Evolutionary conservation across 2,888 invertebrate species (phyloP).

Genomic region (Sinodicranocentrus sp.): DNA sequence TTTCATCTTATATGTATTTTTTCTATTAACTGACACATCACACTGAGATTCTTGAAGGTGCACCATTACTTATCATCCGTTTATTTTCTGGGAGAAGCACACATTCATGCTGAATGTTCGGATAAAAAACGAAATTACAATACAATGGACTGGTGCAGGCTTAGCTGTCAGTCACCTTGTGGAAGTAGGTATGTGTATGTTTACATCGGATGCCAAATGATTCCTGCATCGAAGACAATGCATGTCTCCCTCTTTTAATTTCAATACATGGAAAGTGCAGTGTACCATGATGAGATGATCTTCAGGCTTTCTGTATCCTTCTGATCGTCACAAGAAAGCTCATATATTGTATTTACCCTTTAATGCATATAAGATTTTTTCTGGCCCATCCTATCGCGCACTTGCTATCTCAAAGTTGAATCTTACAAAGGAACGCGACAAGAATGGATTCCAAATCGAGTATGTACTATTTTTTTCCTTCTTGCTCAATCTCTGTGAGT

Average conservation of each 20-base stretch:
- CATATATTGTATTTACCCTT: background rate
- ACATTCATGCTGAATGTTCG: background rate
- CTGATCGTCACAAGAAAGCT: background rate
- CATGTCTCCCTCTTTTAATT: background rate
- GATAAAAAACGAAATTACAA: conserved; percentile 52
- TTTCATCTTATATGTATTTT: background rate
- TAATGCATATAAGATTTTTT: background rate
- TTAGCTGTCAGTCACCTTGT: conserved; percentile 54
- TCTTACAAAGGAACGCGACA: conserved; percentile 45
- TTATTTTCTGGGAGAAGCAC: background rate
- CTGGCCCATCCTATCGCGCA: background rate
- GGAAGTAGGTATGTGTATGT: conserved; percentile 3
- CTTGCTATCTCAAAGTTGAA: background rate
- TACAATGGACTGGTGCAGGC: conserved; percentile 52
- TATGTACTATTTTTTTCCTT: background rate
- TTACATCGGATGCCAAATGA: conserved; percentile 8
- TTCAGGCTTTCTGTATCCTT: background rate
- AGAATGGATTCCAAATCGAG: conserved; percentile 38
- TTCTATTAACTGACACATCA: background rate
- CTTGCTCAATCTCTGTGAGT: too few relatives aligned
- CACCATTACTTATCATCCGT: background rate
- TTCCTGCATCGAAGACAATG: background rate
- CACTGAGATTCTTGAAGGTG: background rate
- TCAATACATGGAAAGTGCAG: background rate
- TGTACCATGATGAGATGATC: background rate